Base-by-base conservation (phyloP, 2,888 invertebrate species). In the Dichetophora obliterata region DNA sequence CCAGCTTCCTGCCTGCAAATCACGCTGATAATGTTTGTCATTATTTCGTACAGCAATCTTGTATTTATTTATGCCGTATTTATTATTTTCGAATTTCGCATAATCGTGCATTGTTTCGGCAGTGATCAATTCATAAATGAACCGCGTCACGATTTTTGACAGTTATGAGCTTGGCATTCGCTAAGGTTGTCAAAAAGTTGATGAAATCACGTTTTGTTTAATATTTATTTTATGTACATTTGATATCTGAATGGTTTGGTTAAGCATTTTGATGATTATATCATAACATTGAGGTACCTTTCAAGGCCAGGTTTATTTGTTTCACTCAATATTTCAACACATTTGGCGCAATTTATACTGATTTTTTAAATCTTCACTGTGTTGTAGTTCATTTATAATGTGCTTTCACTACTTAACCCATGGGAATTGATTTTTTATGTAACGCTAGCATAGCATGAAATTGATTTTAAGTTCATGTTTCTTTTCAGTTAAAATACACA, bases 111-210 rank as follows among this genome's bases (percentile, higher is more conserved):
- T 31, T 63, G 27, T 31, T 63, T 2, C 63, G 34, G 11, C 63
- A 63, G 6, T 27, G 24, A 8, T 24, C 8, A 27, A 31, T 14
- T 19, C 61, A 61, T 61, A 14, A n/a, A 22, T 24, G 24, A 27
- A 59, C 8, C 14, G 14, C 54, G 22, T 54, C 61, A 24, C 63
- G 63, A 63, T 14, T 9, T 63, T 31, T 63, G 63, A 63, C 63
- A 63, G 31, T 63, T 63, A 31, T 31, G 63, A 9, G 63, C 31
- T 54, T 63, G 63, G 24, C 63, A 63, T 63, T 63, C 63, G 63
- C 22, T 31, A 14, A 31, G 63, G 27, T 31, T 34, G 63, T 63
- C 63, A 63, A 16, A 31, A 31, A 34, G 14, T 24, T 24, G 24
- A 22, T 27, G 57, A 22, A 19, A 27, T 43, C 43, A 43, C 2